Base-by-base conservation (phyloP, 53 echinoderm and acorn worm species). In the Astropecten irregularis region DNA sequence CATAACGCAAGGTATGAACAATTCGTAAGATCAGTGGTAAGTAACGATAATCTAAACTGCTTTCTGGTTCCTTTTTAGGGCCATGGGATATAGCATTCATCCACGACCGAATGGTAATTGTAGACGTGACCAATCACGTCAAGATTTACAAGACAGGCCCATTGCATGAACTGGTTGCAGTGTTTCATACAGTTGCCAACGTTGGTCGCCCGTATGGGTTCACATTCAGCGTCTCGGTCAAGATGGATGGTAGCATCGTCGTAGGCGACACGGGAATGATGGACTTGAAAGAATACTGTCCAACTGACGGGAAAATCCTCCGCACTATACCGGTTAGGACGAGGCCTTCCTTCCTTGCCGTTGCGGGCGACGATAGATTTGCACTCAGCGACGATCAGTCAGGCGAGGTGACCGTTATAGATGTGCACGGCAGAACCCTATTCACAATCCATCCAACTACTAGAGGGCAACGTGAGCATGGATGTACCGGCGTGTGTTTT, bases 211-310 rank as follows among this genome's bases (percentile, higher is more conserved):
- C 39, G 3, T 18, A 18, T 19, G 66, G 36, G 37, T n/a, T 38
- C 4, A 37, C 39, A 37, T 29, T 6, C 38, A 38, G 66, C 20
- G 40, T 66, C 9, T 21, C 66, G 22, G 66, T 66, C 66, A 66
- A 66, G 66, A 66, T 1, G 66, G 66, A 66, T 66, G 40, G 66
- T 13, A 66, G 38, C 40, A 15, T 66, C 9, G 39, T 66, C n/a
- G 40, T 66, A 0, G 66, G 66, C 9, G 66, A 66, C 20, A 9
- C 29, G 1, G 13, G 15, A 21, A 66, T 37, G 22, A 38, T 40
- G 37, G 66, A 38, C 1, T 21, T 66, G 66, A 66, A 37, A 20
- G 66, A 66, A 22, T 40, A 66, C 66, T 3, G 40, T n/a, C 39
- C 66, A 7, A 22, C 66, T n/a, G 66, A 66, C 22, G 66, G 66